Evolutionary conservation across 2,888 invertebrate genomes (phyloP).

Genomic region (Phragmatobia fuliginosa): DNA sequence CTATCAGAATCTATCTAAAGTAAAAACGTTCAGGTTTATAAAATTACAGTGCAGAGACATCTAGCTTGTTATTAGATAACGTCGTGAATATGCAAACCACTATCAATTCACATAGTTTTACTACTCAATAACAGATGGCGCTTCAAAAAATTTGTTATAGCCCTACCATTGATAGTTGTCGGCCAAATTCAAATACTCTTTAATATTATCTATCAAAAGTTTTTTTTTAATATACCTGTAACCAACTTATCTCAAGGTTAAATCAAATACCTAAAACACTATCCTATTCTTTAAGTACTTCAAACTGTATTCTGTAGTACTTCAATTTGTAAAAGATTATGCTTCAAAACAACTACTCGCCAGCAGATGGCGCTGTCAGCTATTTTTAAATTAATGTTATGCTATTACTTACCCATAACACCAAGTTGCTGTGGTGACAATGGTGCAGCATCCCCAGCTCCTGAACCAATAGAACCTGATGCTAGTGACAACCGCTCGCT

Average conservation of each 20-base stretch:
- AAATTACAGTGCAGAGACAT: conserved; percentile 22
- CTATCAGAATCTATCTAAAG: no score
- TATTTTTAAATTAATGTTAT: background rate
- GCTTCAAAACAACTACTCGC: conserved; percentile 49
- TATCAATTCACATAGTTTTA: conserved; percentile 21
- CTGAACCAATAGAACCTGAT: conserved; percentile 88
- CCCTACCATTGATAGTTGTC: background rate
- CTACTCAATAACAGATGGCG: conserved; percentile 69
- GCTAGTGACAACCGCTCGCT: conserved; percentile 90
- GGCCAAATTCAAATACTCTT: background rate
- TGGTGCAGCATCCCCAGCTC: conserved; percentile 87
- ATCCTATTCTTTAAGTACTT: no score
- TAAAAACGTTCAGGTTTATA: background rate
- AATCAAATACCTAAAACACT: background rate
- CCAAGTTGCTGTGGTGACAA: conserved; percentile 95
- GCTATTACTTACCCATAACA: conserved; percentile 92
- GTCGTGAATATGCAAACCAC: background rate
- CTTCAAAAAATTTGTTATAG: conserved; percentile 45
- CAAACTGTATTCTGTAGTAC: no score
- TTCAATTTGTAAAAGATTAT: background rate
- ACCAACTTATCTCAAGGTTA: background rate
- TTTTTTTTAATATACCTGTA: background rate
- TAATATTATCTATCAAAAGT: background rate
- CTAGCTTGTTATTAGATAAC: conserved; percentile 15
- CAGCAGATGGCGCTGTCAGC: conserved; percentile 70